phyloP scores from a whole-genome alignment of 1,140 invertebrate species.

The Panulirus ornatus region DNA sequence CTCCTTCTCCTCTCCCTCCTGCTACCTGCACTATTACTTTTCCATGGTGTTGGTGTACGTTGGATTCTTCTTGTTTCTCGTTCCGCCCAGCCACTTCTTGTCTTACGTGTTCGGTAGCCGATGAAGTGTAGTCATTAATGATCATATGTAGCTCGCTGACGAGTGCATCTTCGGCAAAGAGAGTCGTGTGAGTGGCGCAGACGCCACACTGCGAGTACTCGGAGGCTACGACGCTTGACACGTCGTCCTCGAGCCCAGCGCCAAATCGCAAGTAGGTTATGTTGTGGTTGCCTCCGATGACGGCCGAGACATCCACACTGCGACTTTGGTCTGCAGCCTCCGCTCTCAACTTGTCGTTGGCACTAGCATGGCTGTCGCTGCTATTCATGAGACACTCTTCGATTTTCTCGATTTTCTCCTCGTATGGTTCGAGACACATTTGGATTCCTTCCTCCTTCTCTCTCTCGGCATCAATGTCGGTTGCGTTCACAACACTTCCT shows the following conservation, averaged over 20 bases:
- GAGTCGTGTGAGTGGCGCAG: not conserved
- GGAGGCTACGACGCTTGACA: constrained; percentile 34
- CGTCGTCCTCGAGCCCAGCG: constrained; percentile 50
- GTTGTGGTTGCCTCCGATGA: constrained; percentile 62
- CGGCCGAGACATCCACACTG: constrained; percentile 34
- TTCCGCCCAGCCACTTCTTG: not conserved
- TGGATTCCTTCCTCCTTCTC: constrained; percentile 66
- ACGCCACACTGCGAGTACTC: constrained; percentile 38
- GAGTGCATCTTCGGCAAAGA: constrained; percentile 34
- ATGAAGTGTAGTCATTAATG: constrained; percentile 32
- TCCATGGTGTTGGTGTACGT: not conserved
- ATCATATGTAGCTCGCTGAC: constrained; percentile 47
- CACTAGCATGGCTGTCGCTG: constrained; percentile 38
- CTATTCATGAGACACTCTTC: constrained; percentile 62
- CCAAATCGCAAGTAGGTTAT: constrained; percentile 63
- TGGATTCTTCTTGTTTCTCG: not conserved
- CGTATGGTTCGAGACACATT: constrained; percentile 57
- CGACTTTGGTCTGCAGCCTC: not conserved
- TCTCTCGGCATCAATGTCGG: constrained; percentile 59
- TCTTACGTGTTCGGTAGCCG: not conserved
- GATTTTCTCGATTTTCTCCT: constrained; percentile 61
- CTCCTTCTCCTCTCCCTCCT: not conserved
- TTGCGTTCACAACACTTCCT: constrained; percentile 58
- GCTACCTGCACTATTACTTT: not conserved
- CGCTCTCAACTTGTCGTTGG: not conserved